Conservation (phyloP, 2,797 vertebrate genomes). For the Acomys russatus region DNA sequence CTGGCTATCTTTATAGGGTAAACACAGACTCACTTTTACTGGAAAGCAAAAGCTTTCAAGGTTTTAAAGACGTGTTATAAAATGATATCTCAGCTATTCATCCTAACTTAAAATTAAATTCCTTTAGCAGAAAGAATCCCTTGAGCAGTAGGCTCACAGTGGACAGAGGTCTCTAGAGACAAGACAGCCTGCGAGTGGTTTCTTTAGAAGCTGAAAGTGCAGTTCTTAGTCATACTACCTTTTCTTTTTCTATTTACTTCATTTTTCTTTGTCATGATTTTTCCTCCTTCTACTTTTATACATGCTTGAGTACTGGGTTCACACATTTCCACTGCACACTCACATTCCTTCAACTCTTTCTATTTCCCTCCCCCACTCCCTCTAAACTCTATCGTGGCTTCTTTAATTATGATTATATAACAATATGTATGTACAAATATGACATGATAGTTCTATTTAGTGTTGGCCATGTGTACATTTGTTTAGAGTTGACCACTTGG, state of each 20-base stretch:
- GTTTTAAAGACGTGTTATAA: conserved; percentile 11
- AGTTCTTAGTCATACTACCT: background rate
- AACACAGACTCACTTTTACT: conserved; percentile 19
- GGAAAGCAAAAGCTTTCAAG: conserved; percentile 29
- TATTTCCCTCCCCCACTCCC: too few relatives aligned
- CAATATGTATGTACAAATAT: background rate
- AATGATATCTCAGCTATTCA: background rate
- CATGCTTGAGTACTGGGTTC: background rate
- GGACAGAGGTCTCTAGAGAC: background rate
- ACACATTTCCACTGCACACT: background rate
- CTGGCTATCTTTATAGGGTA: background rate
- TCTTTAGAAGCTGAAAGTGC: background rate
- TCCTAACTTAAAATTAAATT: conserved; percentile 37
- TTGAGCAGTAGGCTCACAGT: background rate
- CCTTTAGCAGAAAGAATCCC: conserved; percentile 25
- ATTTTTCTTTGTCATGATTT: background rate
- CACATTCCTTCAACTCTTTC: background rate
- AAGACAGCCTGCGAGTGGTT: background rate
- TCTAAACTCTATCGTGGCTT: background rate
- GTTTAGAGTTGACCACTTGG: background rate
- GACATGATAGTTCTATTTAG: background rate
- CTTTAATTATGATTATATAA: background rate
- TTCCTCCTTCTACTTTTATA: background rate
- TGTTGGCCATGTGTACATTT: background rate
- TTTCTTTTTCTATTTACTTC: background rate